Percentiles rank a stretch among this genome's conserved stretches.
These are phyloP conservation scores for Potamarius usumacintae DNA, from an alignment of 2,113 vertebrate species.

Conservation along the genomic window DNA sequence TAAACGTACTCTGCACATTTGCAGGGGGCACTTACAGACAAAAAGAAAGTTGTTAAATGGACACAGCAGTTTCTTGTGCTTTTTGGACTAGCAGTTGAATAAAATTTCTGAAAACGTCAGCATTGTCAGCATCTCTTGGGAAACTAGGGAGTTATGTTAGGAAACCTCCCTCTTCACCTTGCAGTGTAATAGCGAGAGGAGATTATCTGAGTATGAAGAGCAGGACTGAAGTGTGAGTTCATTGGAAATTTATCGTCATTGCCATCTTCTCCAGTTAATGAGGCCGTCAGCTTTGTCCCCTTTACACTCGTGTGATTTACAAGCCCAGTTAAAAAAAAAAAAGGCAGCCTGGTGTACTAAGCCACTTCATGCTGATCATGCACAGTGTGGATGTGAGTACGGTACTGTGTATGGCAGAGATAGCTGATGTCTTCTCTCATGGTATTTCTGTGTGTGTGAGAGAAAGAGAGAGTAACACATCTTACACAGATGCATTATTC, in stretches of 20 bases:
- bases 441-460: background rate
- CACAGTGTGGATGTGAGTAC: constrained; percentile 10
- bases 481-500: constrained; percentile 14
- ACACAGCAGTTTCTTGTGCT: background rate
- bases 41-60: background rate
- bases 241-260: constrained; percentile 26
- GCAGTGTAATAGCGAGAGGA: constrained; percentile 15
- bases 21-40: background rate
- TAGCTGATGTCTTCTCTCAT: constrained; percentile 25
- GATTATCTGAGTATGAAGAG: constrained; percentile 28
- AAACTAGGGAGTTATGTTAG: background rate
- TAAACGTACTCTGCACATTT: background rate
- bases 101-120: background rate
- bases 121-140: background rate
- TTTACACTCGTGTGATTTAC: constrained; percentile 37
- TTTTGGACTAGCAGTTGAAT: background rate
- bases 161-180: constrained; percentile 22
- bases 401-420: background rate
- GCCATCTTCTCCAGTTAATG: constrained; percentile 19
- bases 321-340: constrained; percentile 10
- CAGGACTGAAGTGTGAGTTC: constrained; percentile 4
- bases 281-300: constrained; percentile 14
- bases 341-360: background rate
- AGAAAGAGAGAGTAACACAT: constrained; percentile 1
- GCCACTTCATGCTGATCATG: constrained; percentile 9